Evolutionary conservation across 2,113 vertebrate species (phyloP).

Genomic region (Notiomystis cincta): DNA sequence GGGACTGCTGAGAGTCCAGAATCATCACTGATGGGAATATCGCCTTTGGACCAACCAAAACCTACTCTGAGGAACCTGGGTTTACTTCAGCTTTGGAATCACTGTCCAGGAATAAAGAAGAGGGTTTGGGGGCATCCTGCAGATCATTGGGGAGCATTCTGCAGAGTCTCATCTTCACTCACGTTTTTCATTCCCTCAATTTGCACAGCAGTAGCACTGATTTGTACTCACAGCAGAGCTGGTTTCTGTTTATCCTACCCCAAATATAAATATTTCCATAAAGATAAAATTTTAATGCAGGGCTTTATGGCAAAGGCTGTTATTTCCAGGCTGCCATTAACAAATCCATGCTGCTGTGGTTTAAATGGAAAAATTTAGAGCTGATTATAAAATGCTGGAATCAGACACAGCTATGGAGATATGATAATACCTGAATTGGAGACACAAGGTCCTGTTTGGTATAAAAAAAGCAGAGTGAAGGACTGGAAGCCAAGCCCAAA

Average conservation of each 20-base stretch:
- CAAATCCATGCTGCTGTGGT: neutral
- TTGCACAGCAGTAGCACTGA: neutral
- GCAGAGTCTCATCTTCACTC: neutral
- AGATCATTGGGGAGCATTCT: neutral
- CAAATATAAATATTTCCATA: conserved; percentile 27
- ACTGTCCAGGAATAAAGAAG: neutral
- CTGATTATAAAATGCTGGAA: neutral
- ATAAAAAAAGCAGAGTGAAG: neutral
- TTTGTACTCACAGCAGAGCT: neutral
- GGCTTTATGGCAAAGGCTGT: neutral
- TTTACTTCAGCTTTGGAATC: neutral
- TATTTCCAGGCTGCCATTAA: conserved; percentile 18
- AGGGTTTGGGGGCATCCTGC: neutral
- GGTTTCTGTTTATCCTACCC: conserved; percentile 7
- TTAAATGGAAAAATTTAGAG: conserved; percentile 3
- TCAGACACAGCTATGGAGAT: neutral
- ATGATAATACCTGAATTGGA: neutral
- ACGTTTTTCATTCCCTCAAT: neutral
- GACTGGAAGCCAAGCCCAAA: neutral
- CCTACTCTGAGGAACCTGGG: neutral
- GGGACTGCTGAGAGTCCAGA: neutral
- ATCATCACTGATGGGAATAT: neutral
- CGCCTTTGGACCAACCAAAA: neutral
- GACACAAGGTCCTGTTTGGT: neutral
- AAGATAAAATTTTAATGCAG: conserved; percentile 34